Base-by-base conservation (phyloP, 2,888 invertebrate species). In the Oeneis ivallda region DNA sequence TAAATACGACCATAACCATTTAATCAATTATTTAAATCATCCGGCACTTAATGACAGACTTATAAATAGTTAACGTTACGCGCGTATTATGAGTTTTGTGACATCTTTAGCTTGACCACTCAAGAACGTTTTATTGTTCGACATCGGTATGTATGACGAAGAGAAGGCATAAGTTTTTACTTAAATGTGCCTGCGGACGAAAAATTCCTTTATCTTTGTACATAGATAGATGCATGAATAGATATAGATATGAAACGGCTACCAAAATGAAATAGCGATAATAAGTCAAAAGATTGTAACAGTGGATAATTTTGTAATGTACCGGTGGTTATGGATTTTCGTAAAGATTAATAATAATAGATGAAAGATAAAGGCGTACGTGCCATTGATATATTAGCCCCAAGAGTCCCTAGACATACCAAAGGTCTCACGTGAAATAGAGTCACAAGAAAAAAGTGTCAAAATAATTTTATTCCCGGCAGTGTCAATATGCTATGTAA, bases 241-340 rank as follows among this genome's bases (percentile, higher is more conserved):
- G 62, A 66, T 45, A 66, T 32, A 52, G 62, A 82, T 82, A 79
- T 79, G 76, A 81, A 80, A 78, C 76, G 74, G 84, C 85, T 86
- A 83, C 86, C 78, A 84, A 80, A 56, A 82, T 81, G 77, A 80
- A 79, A 79, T 75, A 74, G 77, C 74, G 75, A 81, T 79, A 80
- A 83, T 85, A 83, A 82, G 78, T 86, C 82, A 85, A 77, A 79
- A 79, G 60, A 60, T 60, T 60, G 60, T 72, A 71, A 71, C 50
- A 19, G 26, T 39, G 58, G 43, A 45, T 58, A 58, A 56, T 56
- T 58, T 45, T 58, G 56, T 62, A 56, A 54, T 56, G 52, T 64
- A 64, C 64, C 64, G 64, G 59, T 64, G 59, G 53, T 59, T 64
- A 41, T 45, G 52, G 52, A 49, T 61, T 67, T 65, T 64, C 34